These are phyloP conservation scores for Poeciliopsis paucimaculata DNA, from an alignment of 2,797 vertebrate genomes.

Conservation along the genomic window DNA sequence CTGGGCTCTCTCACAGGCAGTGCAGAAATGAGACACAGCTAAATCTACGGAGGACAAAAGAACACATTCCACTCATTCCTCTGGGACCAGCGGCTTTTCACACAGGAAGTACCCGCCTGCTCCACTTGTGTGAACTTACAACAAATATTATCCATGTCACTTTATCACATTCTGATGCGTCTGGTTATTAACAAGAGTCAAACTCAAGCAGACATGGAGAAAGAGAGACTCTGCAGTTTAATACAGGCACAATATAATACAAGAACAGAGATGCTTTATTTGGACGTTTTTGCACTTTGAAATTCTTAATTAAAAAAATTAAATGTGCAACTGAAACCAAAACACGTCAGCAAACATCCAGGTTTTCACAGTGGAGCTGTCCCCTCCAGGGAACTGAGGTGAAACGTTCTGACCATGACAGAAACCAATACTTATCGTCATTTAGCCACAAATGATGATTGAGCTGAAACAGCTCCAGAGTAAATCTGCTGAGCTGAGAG, in stretches of 20 bases:
- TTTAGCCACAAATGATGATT: slow-evolving; percentile 36
- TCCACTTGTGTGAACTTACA: slow-evolving; percentile 50
- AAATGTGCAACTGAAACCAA: neutral
- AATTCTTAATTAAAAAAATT: neutral
- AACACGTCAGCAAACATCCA: neutral
- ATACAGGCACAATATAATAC: neutral
- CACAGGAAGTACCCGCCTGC: slow-evolving; percentile 78
- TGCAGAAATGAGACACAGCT: slow-evolving; percentile 60
- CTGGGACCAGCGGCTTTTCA: slow-evolving; percentile 71
- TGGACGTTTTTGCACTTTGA: neutral
- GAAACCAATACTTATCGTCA: slow-evolving; percentile 13
- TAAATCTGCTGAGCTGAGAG: slow-evolving; percentile 39
- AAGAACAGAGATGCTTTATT: neutral
- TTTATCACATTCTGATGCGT: slow-evolving; percentile 12
- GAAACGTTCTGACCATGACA: slow-evolving; percentile 6
- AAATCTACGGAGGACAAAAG: slow-evolving; percentile 73
- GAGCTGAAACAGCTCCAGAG: slow-evolving; percentile 43
- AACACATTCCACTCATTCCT: slow-evolving; percentile 81
- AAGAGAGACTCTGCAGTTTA: neutral
- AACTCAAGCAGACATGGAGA: neutral
- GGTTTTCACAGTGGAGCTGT: neutral
- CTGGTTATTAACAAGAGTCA: slow-evolving; percentile 12
- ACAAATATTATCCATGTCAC: slow-evolving; percentile 60
- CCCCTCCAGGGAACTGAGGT: slow-evolving; percentile 25
- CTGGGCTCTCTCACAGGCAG: slow-evolving; percentile 39